Evolutionary conservation across 2,888 invertebrate genomes (phyloP), one percentile per base, ranked within the genome.

Genomic region (Phyllotreta cruciferae): DNA sequence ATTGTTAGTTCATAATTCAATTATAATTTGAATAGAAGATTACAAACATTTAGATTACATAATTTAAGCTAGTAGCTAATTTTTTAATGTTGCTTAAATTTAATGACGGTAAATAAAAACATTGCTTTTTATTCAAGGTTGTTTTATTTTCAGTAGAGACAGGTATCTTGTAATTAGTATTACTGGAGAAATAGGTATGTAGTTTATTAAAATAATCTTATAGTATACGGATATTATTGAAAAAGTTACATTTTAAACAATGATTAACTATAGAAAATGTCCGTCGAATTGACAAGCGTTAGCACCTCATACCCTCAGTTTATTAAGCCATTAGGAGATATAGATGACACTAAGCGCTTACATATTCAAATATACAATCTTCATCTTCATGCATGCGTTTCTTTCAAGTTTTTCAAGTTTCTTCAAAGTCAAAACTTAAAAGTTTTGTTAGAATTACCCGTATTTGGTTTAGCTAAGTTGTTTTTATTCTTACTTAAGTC

Each of bases 311-410:
- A 64, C 61, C 62, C 60, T 66, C 64, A 61, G 60, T 64, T 65
- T 64, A 63, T 65, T 65, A 72, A 74, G 73, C 75, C 74, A 75
- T 79, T 80, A 80, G 78, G 79, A 81, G 80, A 81, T 80, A 81
- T 79, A 80, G 79, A 80, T 79, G 78, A 79, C 78, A 71, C 70
- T 68, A 70, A 72, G 72, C 69, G 63, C 61, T 58, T 64, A 64
- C 61, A 63, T 63, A 56, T 62, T 56, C 49, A 56, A 56, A 60
- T 62, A 63, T 54, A 64, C 56, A 60, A 50, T 58, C 50, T 57
- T 60, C 11, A 45, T 53, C 61, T 56, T 56, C 49, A 60, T 60
- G 41, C 49, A 60, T 60, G 41, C 38, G 6, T 54, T 57, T 50
- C 38, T 56, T 24, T 44, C 11, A n/a, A n/a, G n/a, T n/a, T n/a